These are phyloP conservation scores for Gallinago paraguaiae DNA, from an alignment of 2,113 vertebrate species.

Conservation along the genomic window DNA sequence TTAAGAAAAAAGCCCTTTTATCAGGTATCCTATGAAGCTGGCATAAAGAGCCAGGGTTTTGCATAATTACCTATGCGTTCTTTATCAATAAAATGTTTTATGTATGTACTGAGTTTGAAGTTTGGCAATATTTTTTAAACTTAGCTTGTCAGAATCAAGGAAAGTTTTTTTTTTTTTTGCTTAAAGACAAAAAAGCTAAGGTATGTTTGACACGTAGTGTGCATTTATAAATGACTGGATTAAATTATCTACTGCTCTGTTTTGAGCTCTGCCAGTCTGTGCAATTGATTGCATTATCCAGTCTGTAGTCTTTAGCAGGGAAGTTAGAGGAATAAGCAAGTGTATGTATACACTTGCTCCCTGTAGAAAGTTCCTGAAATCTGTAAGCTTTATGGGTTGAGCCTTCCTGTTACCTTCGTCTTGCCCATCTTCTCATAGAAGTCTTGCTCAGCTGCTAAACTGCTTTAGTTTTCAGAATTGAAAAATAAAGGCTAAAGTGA, in stretches of 20 bases:
- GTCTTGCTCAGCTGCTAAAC: not conserved
- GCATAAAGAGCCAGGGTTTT: slow-evolving; percentile 3
- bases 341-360: rapidly evolving
- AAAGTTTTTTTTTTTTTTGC: not conserved
- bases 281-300: not conserved
- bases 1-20: slow-evolving; percentile 46
- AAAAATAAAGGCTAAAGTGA: not conserved
- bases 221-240: not conserved
- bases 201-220: not conserved
- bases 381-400: not conserved
- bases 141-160: not conserved
- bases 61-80: slow-evolving; percentile 5
- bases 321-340: not conserved
- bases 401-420: not conserved
- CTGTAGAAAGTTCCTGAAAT: not conserved
- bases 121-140: not conserved
- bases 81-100: slow-evolving; percentile 15
- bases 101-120: not conserved
- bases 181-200: not conserved
- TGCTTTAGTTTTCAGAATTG: not conserved
- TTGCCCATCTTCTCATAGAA: not conserved
- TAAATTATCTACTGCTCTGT: not conserved
- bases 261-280: not conserved
- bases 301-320: not conserved
- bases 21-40: slow-evolving; percentile 25